Evolutionary conservation across 2,797 vertebrate genomes (phyloP), one percentile per base, ranked within the genome.

Genomic region (Spatula clypeata): DNA sequence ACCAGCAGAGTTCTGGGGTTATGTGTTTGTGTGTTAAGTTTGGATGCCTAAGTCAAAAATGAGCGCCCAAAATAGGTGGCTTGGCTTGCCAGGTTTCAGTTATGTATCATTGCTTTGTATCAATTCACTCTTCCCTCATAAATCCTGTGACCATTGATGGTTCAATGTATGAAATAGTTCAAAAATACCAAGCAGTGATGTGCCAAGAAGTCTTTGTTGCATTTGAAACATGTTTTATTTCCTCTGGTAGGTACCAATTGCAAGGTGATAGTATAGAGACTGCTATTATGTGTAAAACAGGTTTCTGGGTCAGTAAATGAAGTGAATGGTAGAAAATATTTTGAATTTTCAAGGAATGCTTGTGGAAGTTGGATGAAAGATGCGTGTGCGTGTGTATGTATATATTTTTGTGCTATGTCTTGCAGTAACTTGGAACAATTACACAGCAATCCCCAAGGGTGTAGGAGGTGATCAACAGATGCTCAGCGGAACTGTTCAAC

Each of bases 21-120:
- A 23, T 11, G 13, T 18, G 0, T 62, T 79, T 62, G 16, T 16
- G 1, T 20, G 11, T 26, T 45, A 19, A 9, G 4, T 23, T 82
- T 32, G 60, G 64, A 55, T 79, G 32, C 34, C 3, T 1, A 31
- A 55, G 47, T 54, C 38, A 70, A 54, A 72, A 55, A 66, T 5
- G 1, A 19, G 3, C 65, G 19, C 84, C 74, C 31, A 38, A 49
- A 75, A 23, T 61, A 31, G 29, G 67, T 45, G 65, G 17, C 32
- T 27, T 0, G 2, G 26, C 89, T 92, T 88, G 51, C 15, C 38
- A 5, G 0, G 1, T 70, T 70, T 40, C 57, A 67, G 17, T 23
- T 54, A 60, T 64, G 7, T 2, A 27, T 74, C 20, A 1, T 18
- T 3, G 20, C 40, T 61, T 73, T 61, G 32, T 85, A 77, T 76